A percentile compares a stretch with the other conserved stretches of the same genome.
These are phyloP conservation scores for Sebastes trivittatus DNA, from an alignment of 2,797 vertebrate genomes.

Conservation along the genomic window DNA sequence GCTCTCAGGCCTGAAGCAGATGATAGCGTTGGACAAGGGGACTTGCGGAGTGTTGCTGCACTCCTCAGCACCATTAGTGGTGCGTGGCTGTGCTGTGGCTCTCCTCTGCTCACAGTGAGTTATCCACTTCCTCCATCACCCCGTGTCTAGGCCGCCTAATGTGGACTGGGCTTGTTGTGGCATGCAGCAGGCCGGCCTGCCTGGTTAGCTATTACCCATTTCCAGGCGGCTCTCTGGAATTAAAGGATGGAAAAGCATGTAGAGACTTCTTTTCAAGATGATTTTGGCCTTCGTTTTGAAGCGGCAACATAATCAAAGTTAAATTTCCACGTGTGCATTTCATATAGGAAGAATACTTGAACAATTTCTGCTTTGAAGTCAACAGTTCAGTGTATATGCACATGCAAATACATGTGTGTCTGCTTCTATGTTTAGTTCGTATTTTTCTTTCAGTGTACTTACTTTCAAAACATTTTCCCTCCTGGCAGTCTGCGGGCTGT, in stretches of 20 bases:
- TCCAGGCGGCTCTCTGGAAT: background rate
- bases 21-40: background rate
- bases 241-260: background rate
- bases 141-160: constrained; percentile 25
- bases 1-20: constrained; percentile 7
- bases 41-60: constrained; percentile 12
- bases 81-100: constrained; percentile 3
- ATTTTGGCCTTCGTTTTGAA: background rate
- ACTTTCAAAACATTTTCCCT: constrained; percentile 40
- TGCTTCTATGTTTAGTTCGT: constrained; percentile 21
- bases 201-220: constrained; percentile 28
- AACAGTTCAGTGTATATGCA: background rate
- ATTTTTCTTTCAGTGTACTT: constrained; percentile 30
- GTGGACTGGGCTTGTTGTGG: constrained; percentile 27
- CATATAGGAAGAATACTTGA: background rate
- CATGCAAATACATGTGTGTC: constrained; percentile 4
- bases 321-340: background rate
- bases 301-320: background rate
- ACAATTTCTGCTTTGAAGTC: background rate
- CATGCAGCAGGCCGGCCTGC: constrained; percentile 14
- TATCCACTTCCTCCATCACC: constrained; percentile 30
- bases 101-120: constrained; percentile 13
- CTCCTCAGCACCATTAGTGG: constrained; percentile 20
- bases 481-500: constrained; percentile 37
- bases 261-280: background rate